Percentiles rank a stretch among this genome's conserved stretches.
phyloP scores from a whole-genome alignment of 2,797 vertebrate genomes.

The Lophotriccus pileatus region DNA sequence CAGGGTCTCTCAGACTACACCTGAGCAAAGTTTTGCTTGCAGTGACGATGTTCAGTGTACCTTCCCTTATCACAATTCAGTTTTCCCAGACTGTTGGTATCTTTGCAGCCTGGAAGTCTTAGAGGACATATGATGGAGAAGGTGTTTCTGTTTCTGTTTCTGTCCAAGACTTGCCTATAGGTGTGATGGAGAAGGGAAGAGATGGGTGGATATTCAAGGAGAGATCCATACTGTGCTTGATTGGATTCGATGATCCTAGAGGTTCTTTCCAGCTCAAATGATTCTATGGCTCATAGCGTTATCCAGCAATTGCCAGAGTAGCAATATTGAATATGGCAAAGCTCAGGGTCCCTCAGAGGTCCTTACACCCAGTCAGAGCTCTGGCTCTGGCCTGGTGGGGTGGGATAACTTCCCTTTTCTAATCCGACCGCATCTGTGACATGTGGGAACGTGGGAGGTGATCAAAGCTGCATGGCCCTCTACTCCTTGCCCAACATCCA shows the following conservation, averaged over 20 bases:
- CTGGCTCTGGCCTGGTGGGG: neutral
- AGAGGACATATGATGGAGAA: neutral
- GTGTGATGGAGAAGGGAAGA: neutral
- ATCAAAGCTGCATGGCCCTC: neutral
- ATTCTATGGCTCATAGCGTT: neutral
- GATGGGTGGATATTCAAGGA: neutral
- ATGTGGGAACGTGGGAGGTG: neutral
- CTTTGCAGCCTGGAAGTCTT: neutral
- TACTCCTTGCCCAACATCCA: neutral
- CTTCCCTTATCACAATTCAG: fast-evolving
- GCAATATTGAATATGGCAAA: neutral
- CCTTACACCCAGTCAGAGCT: neutral
- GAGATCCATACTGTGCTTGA: neutral
- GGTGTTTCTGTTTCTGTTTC: neutral
- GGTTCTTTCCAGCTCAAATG: neutral
- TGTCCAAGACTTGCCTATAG: neutral
- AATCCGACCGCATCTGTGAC: neutral
- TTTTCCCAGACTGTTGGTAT: neutral
- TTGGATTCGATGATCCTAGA: neutral
- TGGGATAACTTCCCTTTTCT: neutral
- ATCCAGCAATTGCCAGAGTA: neutral
- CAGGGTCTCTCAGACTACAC: neutral
- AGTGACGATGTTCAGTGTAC: fast-evolving
- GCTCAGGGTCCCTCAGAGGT: neutral
- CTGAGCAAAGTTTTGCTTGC: neutral